phyloP scores from a whole-genome alignment of 2,888 invertebrate genomes.

The Thecophora atra region DNA sequence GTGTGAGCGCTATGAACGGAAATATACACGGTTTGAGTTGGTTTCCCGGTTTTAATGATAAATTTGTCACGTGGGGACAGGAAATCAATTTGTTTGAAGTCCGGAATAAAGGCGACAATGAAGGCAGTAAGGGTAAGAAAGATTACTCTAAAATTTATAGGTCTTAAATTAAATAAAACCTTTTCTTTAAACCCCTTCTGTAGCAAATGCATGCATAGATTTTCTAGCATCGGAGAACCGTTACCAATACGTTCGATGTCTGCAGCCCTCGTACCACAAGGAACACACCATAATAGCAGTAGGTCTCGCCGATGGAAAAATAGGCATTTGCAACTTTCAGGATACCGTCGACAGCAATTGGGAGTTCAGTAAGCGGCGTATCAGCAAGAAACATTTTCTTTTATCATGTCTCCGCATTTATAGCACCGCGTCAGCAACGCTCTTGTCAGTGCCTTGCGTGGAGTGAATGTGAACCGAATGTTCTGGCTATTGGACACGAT shows the following conservation, averaged over 20 bases:
- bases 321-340: conserved; percentile 81
- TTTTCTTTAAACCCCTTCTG: not conserved
- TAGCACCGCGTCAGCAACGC: conserved; percentile 84
- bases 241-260: conserved; percentile 83
- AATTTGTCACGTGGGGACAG: conserved; percentile 90
- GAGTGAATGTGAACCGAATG: conserved; percentile 83
- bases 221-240: conserved; percentile 62
- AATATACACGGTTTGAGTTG: conserved; percentile 83
- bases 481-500: conserved; percentile 88
- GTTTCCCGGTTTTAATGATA: conserved; percentile 82
- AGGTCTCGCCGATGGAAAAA: conserved; percentile 89
- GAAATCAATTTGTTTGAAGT: conserved; percentile 89
- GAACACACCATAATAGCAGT: conserved; percentile 85
- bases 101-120: conserved; percentile 47
- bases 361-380: conserved; percentile 61
- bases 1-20: conserved; percentile 68
- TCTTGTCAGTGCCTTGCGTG: conserved; percentile 89
- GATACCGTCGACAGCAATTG: conserved; percentile 69
- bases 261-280: conserved; percentile 86
- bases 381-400: too few species aligned
- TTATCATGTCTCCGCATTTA: conserved; percentile 42
- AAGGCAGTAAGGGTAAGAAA: conserved; percentile 42
- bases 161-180: not conserved
- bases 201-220: not conserved
- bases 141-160: not conserved